A percentile compares a stretch with the other conserved stretches of the same genome.
These are phyloP conservation scores for Chionis minor DNA, from an alignment of 2,113 vertebrate genomes.

Conservation along the genomic window DNA sequence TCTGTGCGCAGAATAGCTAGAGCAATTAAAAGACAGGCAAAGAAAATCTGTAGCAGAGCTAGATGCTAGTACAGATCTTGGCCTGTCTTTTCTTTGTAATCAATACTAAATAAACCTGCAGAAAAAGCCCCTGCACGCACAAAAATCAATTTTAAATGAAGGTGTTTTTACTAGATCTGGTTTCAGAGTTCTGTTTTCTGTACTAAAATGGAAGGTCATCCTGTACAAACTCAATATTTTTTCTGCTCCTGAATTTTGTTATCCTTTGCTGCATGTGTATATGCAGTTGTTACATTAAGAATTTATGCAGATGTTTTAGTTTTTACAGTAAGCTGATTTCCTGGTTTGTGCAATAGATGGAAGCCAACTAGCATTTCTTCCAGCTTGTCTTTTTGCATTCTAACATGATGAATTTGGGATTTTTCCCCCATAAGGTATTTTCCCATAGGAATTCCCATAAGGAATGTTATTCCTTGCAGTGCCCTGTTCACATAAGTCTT, in stretches of 20 bases:
- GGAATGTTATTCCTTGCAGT: slow-evolving; percentile 5
- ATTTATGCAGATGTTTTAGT: background rate
- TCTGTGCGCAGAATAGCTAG: background rate
- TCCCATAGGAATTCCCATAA: slow-evolving; percentile 16
- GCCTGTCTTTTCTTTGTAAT: background rate
- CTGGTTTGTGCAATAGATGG: background rate
- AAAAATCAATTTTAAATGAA: background rate
- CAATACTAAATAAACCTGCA: slow-evolving; percentile 13
- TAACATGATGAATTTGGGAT: background rate
- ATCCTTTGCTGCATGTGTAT: background rate
- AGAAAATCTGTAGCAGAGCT: background rate
- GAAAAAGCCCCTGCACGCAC: background rate
- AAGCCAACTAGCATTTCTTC: background rate
- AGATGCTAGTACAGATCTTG: background rate
- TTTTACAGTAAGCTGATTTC: background rate
- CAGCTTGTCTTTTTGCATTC: background rate
- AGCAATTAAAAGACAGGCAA: background rate
- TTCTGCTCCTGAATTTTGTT: slow-evolving; percentile 39
- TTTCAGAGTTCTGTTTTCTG: slow-evolving; percentile 48
- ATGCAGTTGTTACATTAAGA: background rate
- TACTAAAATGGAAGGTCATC: slow-evolving; percentile 25
- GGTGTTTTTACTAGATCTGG: slow-evolving; percentile 25
- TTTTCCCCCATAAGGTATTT: background rate
- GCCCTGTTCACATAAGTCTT: background rate
- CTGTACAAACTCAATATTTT: background rate